These are phyloP conservation scores for Perizoma affinitatum DNA, from an alignment of 2,888 invertebrate genomes.

Conservation along the genomic window DNA sequence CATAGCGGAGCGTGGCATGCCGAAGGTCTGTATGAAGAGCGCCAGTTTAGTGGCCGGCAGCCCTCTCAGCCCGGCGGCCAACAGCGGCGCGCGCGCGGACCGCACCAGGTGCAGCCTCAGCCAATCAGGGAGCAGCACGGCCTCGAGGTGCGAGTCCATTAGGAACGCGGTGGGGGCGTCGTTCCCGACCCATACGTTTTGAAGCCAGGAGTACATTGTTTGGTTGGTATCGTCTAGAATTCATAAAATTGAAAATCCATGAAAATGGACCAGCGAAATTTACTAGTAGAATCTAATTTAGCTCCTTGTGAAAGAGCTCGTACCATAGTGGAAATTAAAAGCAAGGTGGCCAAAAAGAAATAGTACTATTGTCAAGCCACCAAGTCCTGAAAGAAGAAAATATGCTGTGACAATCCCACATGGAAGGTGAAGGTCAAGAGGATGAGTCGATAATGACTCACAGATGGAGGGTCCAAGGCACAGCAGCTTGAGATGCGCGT, in stretches of 20 bases:
- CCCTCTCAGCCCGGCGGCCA: slow-evolving; percentile 93
- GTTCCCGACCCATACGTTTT: slow-evolving; percentile 89
- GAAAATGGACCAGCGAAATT: too few species aligned
- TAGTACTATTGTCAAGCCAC: too few species aligned
- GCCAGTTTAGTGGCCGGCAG: slow-evolving; percentile 95
- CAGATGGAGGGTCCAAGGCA: slow-evolving; percentile 72
- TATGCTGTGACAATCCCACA: too few species aligned
- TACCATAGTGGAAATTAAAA: too few species aligned
- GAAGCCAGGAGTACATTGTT: slow-evolving; percentile 87
- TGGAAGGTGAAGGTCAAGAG: too few species aligned
- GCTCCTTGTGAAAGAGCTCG: too few species aligned
- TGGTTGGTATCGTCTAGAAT: slow-evolving; percentile 73
- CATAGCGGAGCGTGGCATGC: slow-evolving; percentile 95
- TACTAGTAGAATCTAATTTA: too few species aligned
- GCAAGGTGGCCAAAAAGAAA: too few species aligned
- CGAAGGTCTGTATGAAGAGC: slow-evolving; percentile 97
- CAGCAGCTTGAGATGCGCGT: slow-evolving; percentile 73
- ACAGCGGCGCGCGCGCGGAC: slow-evolving; percentile 90
- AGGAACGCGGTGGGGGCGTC: slow-evolving; percentile 91
- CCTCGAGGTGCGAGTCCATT: slow-evolving; percentile 89
- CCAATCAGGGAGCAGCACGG: slow-evolving; percentile 95
- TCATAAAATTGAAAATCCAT: background rate
- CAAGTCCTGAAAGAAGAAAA: too few species aligned
- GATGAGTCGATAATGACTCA: slow-evolving; percentile 43
- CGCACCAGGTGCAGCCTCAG: slow-evolving; percentile 95